phyloP scores from a whole-genome alignment of 2,113 vertebrate species.

The Trochalopteron elliotii region DNA sequence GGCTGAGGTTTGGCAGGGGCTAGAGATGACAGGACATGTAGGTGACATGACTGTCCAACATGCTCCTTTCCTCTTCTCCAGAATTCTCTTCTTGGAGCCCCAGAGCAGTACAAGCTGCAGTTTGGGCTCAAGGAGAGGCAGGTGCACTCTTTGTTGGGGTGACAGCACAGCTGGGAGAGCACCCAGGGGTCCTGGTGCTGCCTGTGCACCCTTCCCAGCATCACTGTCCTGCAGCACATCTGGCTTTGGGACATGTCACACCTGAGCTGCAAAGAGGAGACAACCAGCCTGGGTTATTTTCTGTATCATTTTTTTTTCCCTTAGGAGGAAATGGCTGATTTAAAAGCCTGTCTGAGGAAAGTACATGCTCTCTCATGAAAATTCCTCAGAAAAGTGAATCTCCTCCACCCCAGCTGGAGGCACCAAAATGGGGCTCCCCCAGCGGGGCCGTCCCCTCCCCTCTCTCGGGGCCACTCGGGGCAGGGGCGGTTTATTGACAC shows the following conservation, averaged over 20 bases:
- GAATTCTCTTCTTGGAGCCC: neutral
- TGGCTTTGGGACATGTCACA: neutral
- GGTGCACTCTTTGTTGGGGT: accelerated
- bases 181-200: neutral
- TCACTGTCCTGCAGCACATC: neutral
- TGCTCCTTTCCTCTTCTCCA: neutral
- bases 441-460: neutral
- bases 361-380: accelerated
- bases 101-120: accelerated
- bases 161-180: neutral
- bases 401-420: neutral
- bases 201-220: neutral
- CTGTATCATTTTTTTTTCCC: neutral
- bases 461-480: neutral
- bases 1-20: neutral
- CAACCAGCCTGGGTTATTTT: neutral
- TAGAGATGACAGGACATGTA: neutral
- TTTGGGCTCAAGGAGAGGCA: neutral
- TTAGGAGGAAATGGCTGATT: neutral
- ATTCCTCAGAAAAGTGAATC: neutral
- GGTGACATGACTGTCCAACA: neutral
- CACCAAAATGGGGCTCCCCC: neutral
- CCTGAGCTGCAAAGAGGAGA: neutral
- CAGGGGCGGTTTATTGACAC: neutral
- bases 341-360: neutral